Percentiles rank a stretch among this genome's conserved stretches.
Evolutionary conservation across 2,888 invertebrate species (phyloP).

Genomic region (Clusia tigrina): DNA sequence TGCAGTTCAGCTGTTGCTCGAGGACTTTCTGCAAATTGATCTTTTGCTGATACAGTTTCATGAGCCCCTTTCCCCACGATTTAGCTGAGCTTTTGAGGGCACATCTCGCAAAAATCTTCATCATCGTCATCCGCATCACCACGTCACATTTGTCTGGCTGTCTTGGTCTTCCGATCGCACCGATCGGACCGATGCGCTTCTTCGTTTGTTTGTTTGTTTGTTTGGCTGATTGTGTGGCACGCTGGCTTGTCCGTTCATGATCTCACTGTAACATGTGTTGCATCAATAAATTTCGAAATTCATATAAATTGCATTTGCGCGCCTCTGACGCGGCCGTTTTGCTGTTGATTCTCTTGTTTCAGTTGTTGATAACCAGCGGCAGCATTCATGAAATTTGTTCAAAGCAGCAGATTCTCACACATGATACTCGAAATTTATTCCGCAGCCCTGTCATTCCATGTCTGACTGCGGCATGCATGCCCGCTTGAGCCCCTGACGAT

Average conservation of each 20-base stretch:
- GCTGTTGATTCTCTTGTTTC: not conserved
- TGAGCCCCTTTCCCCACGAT: not conserved
- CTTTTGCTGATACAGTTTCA: not conserved
- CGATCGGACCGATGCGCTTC: too few species aligned
- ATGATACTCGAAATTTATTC: slow-evolving; percentile 17
- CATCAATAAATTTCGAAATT: slow-evolving; percentile 18
- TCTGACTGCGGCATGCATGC: not conserved
- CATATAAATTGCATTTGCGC: not conserved
- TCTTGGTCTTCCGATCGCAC: too few species aligned
- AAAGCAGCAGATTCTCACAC: slow-evolving; percentile 18
- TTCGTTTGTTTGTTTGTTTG: too few species aligned
- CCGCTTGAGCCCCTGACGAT: too few species aligned
- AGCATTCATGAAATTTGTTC: slow-evolving; percentile 7
- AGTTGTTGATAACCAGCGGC: not conserved
- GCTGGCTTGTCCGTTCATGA: too few species aligned
- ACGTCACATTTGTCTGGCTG: too few species aligned
- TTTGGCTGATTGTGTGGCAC: slow-evolving; percentile 12
- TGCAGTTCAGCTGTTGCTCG: not conserved
- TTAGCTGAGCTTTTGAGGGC: not conserved
- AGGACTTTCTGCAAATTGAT: not conserved
- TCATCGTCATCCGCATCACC: too few species aligned
- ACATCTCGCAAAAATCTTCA: too few species aligned
- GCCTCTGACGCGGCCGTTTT: too few species aligned
- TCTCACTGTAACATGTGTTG: slow-evolving; percentile 17
- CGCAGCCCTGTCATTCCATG: slow-evolving; percentile 12